A percentile compares a stretch with the other conserved stretches of the same genome.
These are phyloP conservation scores for Drosophila subpulchrella DNA, from an alignment of 1,140 invertebrate species.

Conservation along the genomic window DNA sequence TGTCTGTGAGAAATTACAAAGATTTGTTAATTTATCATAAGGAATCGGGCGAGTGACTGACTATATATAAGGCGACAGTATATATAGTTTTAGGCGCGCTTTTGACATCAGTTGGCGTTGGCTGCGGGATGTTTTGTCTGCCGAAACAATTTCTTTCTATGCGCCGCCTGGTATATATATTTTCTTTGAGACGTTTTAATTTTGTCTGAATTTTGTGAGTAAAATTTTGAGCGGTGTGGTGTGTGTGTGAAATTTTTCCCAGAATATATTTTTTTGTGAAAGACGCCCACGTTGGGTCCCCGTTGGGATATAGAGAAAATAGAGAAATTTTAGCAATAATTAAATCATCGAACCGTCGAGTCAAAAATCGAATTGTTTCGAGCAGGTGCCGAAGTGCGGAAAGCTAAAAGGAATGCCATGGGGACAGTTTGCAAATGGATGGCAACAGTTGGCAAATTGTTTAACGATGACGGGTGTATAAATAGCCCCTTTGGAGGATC, in stretches of 20 bases:
- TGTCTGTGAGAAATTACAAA: constrained; percentile 66
- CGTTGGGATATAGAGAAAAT: constrained; percentile 43
- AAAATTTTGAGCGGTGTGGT: constrained; percentile 1
- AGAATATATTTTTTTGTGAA: constrained; percentile 35
- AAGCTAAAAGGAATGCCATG: constrained; percentile 34
- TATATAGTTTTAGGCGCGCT: constrained; percentile 64
- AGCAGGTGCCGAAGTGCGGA: constrained; percentile 69
- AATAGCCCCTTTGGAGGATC: constrained; percentile 19
- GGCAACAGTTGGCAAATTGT: constrained; percentile 65
- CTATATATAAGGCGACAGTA: constrained; percentile 20
- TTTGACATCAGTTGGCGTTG: constrained; percentile 65
- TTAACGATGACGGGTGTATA: constrained; percentile 44
- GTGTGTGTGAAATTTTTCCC: constrained; percentile 31
- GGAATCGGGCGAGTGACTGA: constrained; percentile 47
- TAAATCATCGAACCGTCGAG: constrained; percentile 74
- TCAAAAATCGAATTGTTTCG: constrained; percentile 75
- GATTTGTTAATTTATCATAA: constrained; percentile 65
- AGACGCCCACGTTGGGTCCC: constrained; percentile 56
- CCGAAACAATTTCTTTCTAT: constrained; percentile 42
- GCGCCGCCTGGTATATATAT: constrained; percentile 3
- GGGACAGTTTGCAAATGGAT: constrained; percentile 53
- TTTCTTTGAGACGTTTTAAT: constrained; percentile 41
- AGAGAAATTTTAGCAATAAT: constrained; percentile 63
- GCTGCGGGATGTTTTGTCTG: constrained; percentile 63
- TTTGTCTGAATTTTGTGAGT: constrained; percentile 30